phyloP scores from a whole-genome alignment of 2,113 vertebrate genomes.

The Caranx melampygus region DNA sequence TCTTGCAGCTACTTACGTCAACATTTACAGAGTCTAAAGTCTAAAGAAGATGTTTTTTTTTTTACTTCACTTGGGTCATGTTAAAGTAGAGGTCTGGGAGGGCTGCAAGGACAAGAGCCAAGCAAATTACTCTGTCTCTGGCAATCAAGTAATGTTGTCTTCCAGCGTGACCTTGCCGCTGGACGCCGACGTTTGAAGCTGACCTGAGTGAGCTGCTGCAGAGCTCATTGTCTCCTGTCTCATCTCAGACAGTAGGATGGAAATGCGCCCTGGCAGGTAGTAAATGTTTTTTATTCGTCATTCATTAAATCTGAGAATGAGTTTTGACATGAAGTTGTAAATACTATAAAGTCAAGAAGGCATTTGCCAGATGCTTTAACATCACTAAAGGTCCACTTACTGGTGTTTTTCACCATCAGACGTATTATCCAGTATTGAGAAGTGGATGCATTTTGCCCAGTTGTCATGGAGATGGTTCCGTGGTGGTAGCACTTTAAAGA shows the following conservation, averaged over 20 bases:
- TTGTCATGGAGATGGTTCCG: neutral
- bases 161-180: slow-evolving; percentile 50
- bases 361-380: neutral
- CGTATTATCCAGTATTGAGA: neutral
- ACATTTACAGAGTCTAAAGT: neutral
- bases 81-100: slow-evolving; percentile 7
- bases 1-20: neutral
- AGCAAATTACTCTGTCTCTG: slow-evolving; percentile 62
- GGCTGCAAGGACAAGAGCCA: slow-evolving; percentile 47
- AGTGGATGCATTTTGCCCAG: neutral
- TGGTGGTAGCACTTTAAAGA: neutral
- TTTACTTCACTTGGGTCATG: slow-evolving; percentile 16
- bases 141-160: slow-evolving; percentile 43
- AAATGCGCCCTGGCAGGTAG: neutral
- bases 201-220: slow-evolving; percentile 5
- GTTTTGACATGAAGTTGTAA: slow-evolving; percentile 2
- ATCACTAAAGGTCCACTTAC: neutral
- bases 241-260: neutral
- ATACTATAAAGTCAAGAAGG: neutral
- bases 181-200: slow-evolving; percentile 22
- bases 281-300: slow-evolving; percentile 18
- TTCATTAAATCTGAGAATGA: slow-evolving; percentile 17
- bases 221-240: slow-evolving; percentile 25
- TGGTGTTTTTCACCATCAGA: neutral
- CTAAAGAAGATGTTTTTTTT: slow-evolving; percentile 5